phyloP scores from a whole-genome alignment of 1,140 invertebrate species.

The Meloidogyne chitwoodi region DNA sequence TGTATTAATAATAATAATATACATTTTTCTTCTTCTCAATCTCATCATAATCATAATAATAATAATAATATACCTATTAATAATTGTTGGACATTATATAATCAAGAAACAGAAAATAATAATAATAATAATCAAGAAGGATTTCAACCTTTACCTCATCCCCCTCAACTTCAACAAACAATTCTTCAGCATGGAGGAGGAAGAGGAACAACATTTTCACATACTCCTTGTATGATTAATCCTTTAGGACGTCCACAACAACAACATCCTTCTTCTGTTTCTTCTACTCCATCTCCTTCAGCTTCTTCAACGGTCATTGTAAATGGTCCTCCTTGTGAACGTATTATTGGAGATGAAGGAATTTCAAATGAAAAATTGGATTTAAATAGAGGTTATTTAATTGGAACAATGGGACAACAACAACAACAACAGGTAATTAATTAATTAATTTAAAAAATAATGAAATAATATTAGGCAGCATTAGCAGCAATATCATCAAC shows the following conservation, averaged over 20 bases:
- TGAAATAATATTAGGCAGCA: too few relatives aligned
- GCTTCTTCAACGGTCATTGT: background rate
- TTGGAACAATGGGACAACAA: background rate
- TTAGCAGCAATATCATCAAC: background rate
- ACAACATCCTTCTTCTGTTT: background rate
- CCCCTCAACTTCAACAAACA: background rate
- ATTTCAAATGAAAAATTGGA: background rate
- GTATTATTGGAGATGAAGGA: background rate
- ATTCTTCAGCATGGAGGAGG: background rate
- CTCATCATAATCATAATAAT: background rate
- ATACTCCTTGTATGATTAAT: background rate
- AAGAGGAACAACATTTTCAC: background rate
- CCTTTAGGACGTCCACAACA: background rate
- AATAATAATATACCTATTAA: background rate
- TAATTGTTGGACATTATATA: background rate
- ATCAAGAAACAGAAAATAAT: background rate
- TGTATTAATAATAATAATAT: background rate
- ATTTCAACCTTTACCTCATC: background rate
- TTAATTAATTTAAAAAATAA: too few relatives aligned
- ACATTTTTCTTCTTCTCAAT: background rate
- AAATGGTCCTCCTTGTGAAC: background rate
- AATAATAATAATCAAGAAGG: background rate
- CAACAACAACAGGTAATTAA: background rate
- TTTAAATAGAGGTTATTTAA: background rate
- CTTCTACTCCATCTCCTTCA: background rate